A percentile compares a stretch with the other conserved stretches of the same genome.
phyloP scores from a whole-genome alignment of 2,113 vertebrate species.

The Poeciliopsis retropinna region DNA sequence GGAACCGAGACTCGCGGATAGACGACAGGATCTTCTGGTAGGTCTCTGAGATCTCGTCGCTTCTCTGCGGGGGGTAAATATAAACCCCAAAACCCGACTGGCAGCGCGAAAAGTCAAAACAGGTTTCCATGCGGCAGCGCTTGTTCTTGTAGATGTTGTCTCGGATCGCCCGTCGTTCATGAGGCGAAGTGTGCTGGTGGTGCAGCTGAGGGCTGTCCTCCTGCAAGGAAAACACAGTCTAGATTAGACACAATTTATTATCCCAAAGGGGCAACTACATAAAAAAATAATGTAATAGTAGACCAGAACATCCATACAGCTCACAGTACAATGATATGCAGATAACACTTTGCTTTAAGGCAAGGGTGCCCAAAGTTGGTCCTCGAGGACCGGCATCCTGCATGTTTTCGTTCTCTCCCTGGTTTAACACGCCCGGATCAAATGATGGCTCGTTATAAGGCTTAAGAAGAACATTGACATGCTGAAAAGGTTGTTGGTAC shows the following conservation, averaged over 20 bases:
- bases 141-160: constrained; percentile 81
- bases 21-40: constrained; percentile 82
- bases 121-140: constrained; percentile 85
- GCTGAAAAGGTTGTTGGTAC: too few relatives aligned
- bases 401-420: too few relatives aligned
- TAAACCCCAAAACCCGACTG: constrained; percentile 79
- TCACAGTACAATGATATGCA: too few relatives aligned
- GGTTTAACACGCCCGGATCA: too few relatives aligned
- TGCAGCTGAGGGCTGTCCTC: constrained; percentile 78
- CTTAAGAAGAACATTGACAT: too few relatives aligned
- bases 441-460: too few relatives aligned
- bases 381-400: too few relatives aligned
- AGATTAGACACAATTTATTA: neutral
- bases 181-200: constrained; percentile 80
- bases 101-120: constrained; percentile 82
- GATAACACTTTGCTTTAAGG: too few relatives aligned
- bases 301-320: too few relatives aligned
- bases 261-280: too few relatives aligned
- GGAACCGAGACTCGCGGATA: constrained; percentile 80
- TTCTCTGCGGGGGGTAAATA: constrained; percentile 77
- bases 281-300: too few relatives aligned
- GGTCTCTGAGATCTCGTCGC: constrained; percentile 78
- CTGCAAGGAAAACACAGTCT: constrained; percentile 24
- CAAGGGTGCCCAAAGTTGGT: too few relatives aligned
- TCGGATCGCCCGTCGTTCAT: constrained; percentile 75